Evolutionary conservation across 2,888 invertebrate species (phyloP), one percentile per base, ranked within the genome.

Genomic region (Cybosia mesomella): DNA sequence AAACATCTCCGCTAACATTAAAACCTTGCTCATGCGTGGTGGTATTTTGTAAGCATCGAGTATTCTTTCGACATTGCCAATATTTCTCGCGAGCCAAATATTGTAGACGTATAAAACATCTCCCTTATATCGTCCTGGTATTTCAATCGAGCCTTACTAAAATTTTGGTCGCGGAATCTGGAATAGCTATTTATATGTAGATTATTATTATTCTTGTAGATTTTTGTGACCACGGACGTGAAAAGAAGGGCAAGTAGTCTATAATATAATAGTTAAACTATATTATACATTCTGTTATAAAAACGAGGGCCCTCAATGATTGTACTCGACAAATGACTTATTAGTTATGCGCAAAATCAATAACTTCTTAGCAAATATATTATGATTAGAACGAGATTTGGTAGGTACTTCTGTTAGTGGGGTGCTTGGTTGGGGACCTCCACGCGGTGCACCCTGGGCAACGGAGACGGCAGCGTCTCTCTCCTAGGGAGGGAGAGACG

Each of bases 11-110:
- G 75, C 76, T 76, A 15, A 9, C 68, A 64, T 58, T 53, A 49
- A 0, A 58, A 72, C 74, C 70, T 13, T 0, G 54, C 49, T 32
- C 32, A 67, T 60, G 68, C 80, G 83, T 78, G 79, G 71, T 73
- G 74, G 68, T 68, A 76, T 79, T 84, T 76, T 75, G 75, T 81
- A 82, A 79, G 76, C 78, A 75, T 78, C 77, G 60, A 73, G 74
- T 73, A 80, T 81, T 80, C 79, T 79, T 75, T 75, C 76, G 73
- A 72, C 77, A 66, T 68, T 57, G 58, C 64, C 74, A 68, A 77
- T 81, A 80, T 82, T 76, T 78, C 72, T 76, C 64, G 61, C 70
- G 67, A 59, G 70, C 72, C 71, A 70, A 77, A 76, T 74, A 78
- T 75, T 71, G 66, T 67, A 54, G 32, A 68, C 64, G 24, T 70